Percentiles rank a stretch among this genome's conserved stretches.
phyloP scores from a whole-genome alignment of 2,113 vertebrate genomes.

The Blennius ocellaris region DNA sequence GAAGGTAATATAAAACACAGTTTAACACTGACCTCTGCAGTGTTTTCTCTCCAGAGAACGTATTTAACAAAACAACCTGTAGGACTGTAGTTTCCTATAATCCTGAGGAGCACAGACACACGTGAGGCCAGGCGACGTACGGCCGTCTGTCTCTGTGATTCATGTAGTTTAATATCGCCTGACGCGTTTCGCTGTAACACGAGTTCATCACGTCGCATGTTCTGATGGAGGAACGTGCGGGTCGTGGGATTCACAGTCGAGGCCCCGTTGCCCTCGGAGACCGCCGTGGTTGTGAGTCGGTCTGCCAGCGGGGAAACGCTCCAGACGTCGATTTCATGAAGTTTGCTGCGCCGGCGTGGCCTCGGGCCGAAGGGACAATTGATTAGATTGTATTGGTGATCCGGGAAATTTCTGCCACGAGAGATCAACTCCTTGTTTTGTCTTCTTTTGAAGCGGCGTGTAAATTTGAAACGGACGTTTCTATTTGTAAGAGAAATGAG shows the following conservation, averaged over 20 bases:
- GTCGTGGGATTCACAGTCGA: no score
- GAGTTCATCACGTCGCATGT: constrained; percentile 28
- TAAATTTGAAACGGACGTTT: neutral
- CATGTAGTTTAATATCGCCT: constrained; percentile 51
- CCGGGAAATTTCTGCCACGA: neutral
- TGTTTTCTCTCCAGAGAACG: no score
- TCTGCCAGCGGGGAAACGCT: constrained; percentile 44
- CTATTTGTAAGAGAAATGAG: neutral
- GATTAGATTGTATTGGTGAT: constrained; percentile 49
- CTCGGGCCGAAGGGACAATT: constrained; percentile 41
- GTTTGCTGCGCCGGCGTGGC: constrained; percentile 24
- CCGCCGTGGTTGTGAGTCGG: constrained; percentile 21
- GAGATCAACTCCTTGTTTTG: constrained; percentile 9
- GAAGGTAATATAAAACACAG: no score
- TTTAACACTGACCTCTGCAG: no score
- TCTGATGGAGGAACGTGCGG: no score
- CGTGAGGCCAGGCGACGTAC: neutral
- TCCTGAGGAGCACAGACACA: neutral
- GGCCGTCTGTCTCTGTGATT: constrained; percentile 41
- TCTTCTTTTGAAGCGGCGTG: neutral
- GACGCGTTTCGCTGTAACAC: constrained; percentile 30
- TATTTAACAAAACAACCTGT: no score
- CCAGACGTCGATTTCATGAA: constrained; percentile 36
- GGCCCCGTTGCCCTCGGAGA: constrained; percentile 7
- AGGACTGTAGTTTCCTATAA: neutral